These are phyloP conservation scores for Caerostris darwini DNA, from an alignment of 1,140 invertebrate species.

Conservation along the genomic window DNA sequence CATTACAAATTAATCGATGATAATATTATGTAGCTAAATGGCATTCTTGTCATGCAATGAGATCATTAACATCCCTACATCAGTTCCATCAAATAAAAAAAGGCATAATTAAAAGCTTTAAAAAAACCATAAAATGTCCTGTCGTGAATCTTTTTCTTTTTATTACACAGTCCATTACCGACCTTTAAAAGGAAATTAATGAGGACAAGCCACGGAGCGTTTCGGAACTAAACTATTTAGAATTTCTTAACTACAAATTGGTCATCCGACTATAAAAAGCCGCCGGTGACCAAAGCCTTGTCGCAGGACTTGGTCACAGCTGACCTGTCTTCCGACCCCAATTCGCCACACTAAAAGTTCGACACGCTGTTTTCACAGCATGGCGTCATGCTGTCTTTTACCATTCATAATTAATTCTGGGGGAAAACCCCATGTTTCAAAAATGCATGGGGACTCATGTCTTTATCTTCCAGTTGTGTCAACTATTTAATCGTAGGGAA, in stretches of 20 bases:
- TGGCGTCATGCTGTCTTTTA: constrained; percentile 34
- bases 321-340: constrained; percentile 29
- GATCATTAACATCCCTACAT: no score
- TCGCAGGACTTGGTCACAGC: constrained; percentile 8
- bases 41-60: no score
- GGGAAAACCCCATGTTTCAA: background rate
- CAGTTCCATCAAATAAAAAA: no score
- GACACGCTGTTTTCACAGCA: constrained; percentile 11
- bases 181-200: background rate
- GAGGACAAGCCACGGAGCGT: background rate
- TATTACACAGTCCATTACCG: background rate
- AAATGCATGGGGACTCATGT: background rate
- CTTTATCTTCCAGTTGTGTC: background rate
- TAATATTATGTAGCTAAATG: no score
- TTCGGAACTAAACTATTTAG: background rate
- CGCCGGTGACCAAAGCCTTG: background rate
- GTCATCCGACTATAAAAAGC: background rate
- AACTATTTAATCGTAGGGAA: background rate
- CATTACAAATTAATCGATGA: no score
- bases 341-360: constrained; percentile 1
- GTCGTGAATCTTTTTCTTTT: no score
- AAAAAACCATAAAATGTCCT: no score
- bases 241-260: constrained; percentile 14
- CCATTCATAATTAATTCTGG: constrained; percentile 2
- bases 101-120: no score